Evolutionary conservation across 2,888 invertebrate genomes (phyloP).

Genomic region (Archaeoteleia sp.): DNA sequence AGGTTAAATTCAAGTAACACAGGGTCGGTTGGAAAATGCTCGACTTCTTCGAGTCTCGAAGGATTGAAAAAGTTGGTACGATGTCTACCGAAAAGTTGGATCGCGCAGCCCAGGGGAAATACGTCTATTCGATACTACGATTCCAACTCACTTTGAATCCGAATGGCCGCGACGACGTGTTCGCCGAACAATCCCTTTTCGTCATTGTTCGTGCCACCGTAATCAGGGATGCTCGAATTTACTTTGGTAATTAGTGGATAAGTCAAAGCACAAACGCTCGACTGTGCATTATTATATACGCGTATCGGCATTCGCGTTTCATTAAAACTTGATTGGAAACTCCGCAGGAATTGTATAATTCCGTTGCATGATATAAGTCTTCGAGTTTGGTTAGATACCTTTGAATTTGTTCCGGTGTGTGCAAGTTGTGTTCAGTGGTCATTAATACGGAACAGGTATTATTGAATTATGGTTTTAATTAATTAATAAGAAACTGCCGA

Average conservation of each 20-base stretch:
- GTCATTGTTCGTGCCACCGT: slow-evolving; percentile 31
- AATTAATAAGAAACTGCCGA: too few species aligned
- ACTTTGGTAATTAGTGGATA: slow-evolving; percentile 36
- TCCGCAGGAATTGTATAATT: slow-evolving; percentile 27
- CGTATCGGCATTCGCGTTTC: slow-evolving; percentile 23
- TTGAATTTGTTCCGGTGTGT: too few species aligned
- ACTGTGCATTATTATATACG: slow-evolving; percentile 7
- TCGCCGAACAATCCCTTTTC: slow-evolving; percentile 16
- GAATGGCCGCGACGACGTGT: slow-evolving; percentile 30
- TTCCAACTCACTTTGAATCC: slow-evolving; percentile 30
- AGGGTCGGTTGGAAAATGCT: slow-evolving; percentile 15
- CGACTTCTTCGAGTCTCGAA: slow-evolving; percentile 14
- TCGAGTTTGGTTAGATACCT: too few species aligned
- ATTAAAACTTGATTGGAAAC: slow-evolving; percentile 27
- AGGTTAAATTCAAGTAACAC: too few species aligned
- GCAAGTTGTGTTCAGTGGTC: too few species aligned
- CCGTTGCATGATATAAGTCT: slow-evolving; percentile 19
- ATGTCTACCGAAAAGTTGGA: slow-evolving; percentile 27
- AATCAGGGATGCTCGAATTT: slow-evolving; percentile 16
- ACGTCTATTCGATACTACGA: slow-evolving; percentile 19
- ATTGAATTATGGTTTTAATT: too few species aligned
- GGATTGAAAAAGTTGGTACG: slow-evolving; percentile 39
- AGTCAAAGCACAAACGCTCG: slow-evolving; percentile 14
- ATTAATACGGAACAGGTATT: too few species aligned
- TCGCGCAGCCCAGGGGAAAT: slow-evolving; percentile 32